These are phyloP conservation scores for Chunga burmeisteri DNA, from an alignment of 2,113 vertebrate genomes.

Conservation along the genomic window DNA sequence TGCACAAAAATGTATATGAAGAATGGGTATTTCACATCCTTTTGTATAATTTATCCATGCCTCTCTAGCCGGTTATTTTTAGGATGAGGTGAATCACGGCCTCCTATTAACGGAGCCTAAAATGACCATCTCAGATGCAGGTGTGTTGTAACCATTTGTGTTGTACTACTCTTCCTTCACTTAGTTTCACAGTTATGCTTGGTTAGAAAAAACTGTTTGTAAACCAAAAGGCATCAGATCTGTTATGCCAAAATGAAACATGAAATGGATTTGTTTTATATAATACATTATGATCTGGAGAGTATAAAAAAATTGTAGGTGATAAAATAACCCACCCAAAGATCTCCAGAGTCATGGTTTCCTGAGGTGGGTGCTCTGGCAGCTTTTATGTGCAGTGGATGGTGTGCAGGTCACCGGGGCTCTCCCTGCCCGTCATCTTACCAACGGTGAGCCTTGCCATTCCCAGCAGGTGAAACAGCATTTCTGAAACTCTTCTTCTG, in stretches of 20 bases:
- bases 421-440: not conserved
- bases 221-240: not conserved
- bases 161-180: not conserved
- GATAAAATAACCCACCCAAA: not conserved
- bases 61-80: not conserved
- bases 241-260: not conserved
- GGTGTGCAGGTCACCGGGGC: fast-evolving
- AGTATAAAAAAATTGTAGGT: not conserved
- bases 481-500: not conserved
- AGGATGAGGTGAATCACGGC: not conserved
- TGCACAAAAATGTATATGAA: not conserved
- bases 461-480: not conserved
- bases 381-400: not conserved
- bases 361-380: not conserved
- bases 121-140: not conserved
- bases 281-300: not conserved
- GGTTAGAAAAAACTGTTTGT: not conserved
- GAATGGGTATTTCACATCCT: not conserved
- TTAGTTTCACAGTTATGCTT: not conserved
- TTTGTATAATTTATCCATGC: not conserved
- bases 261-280: not conserved
- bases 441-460: not conserved
- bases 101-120: not conserved
- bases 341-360: not conserved
- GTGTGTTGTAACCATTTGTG: not conserved